A percentile compares a stretch with the other conserved stretches of the same genome.
phyloP scores from a whole-genome alignment of 1,140 invertebrate species.

The Drosophila melanica region DNA sequence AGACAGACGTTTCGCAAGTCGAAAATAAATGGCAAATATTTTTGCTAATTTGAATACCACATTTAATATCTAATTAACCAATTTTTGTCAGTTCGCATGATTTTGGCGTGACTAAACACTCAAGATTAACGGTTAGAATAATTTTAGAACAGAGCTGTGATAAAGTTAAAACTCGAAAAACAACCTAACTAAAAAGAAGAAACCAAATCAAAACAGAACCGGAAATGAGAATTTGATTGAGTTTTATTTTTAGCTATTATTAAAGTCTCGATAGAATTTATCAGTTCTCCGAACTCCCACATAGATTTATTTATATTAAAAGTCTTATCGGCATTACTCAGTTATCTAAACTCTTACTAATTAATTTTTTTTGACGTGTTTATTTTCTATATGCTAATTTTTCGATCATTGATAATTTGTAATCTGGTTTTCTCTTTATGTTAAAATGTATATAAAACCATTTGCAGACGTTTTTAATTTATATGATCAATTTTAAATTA shows the following conservation, averaged over 20 bases:
- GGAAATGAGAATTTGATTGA: slow-evolving; percentile 14
- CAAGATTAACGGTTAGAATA: slow-evolving; percentile 24
- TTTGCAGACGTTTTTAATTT: no score
- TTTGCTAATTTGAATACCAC: slow-evolving; percentile 41
- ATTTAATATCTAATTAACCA: slow-evolving; percentile 23
- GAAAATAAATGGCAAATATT: slow-evolving; percentile 14
- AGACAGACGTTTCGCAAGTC: neutral
- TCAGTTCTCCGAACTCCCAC: neutral
- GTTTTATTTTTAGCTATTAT: slow-evolving; percentile 14
- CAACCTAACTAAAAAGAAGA: neutral
- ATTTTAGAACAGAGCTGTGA: slow-evolving; percentile 21
- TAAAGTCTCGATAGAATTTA: neutral
- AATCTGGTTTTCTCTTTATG: no score
- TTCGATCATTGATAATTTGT: no score
- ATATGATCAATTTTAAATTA: no score
- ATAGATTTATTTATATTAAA: no score
- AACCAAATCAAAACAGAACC: neutral
- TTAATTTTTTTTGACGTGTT: no score
- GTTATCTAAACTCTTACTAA: no score
- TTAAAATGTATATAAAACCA: no score
- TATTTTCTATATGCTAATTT: no score
- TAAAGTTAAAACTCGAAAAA: slow-evolving; percentile 26
- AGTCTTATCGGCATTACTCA: no score
- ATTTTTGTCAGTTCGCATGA: slow-evolving; percentile 5
- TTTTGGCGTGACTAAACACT: slow-evolving; percentile 34